Base-by-base conservation (phyloP, 2,113 vertebrate genomes). In the Gymnocephalus cernua region DNA sequence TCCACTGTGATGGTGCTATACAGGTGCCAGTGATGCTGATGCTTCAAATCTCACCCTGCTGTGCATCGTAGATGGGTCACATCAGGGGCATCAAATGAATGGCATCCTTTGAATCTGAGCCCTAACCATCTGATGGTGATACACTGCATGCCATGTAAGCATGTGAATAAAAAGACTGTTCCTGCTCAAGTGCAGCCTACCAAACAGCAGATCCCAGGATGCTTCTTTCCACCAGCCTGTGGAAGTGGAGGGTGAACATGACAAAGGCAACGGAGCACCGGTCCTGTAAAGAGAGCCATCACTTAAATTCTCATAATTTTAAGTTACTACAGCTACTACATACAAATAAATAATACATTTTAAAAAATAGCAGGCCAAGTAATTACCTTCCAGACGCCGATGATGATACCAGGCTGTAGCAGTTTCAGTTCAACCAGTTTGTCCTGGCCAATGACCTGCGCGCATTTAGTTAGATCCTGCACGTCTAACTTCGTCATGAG, bases 301-400 rank as follows among this genome's bases (percentile, higher is more conserved):
- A 29, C 21, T 50, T 45, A 0, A 53, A 53, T 82, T 69, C 23
- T 29, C 29, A 4, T 27, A 3, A 61, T 50, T 67, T 23, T 70
- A 11, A 67, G 25, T 56, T 19, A n/a, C 56, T 25, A 47, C 19
- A 50, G 23, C 67, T 63, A 6, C 25, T 45, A n/a, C 69, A 77
- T 67, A 4, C 51, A 23, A 67, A 58, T 51, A 10, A 47, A 77
- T 59, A 14, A 41, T 47, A 16, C 38, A 74, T 41, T 50, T n/a
- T 8, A 3, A 56, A 74, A 63, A 0, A 76, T 45, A 29, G 41
- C 44, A 21, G 68, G 0, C 3, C 50, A 79, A 7, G 5, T 77
- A 65, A 75, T 86, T 95, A 97, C 97, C 96, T 93, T 96, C 97
- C 97, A 98, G 47, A 96, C 71, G 25, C 96, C 97, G 23, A 98